Base-by-base conservation (phyloP, 2,113 vertebrate species). In the Burhinus oedicnemus region DNA sequence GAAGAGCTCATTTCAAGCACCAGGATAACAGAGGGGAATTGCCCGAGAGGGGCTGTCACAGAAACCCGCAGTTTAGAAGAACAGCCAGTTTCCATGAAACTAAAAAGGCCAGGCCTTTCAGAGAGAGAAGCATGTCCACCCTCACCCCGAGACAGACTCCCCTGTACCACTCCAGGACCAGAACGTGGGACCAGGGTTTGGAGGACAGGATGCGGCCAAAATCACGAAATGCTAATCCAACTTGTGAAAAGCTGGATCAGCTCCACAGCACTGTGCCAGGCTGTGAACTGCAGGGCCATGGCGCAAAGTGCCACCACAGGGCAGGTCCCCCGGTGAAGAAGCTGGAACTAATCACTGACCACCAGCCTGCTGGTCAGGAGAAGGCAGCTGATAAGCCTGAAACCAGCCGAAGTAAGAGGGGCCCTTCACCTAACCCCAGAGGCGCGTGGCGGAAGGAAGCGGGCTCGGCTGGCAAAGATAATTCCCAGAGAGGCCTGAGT, bases 121-220 rank as follows among this genome's bases (percentile, higher is more conserved):
- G 99, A 95, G 99, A 99, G 96, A 98, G 99, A 77, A 99, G 99
- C 97, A 97, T 99, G 98, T 99, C 99, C 60, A 97, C 98, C 1
- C 97, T 98, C 40, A 98, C 97, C 3, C 98, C 98, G 0, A 96
- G 98, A 32, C 98, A 99, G 96, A 98, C 98, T 77, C 98, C 98
- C n/a, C 96, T 95, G 84, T 99, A 93, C 97, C 98, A 38, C 80
- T 97, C 95, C 66, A 98, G 98, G 97, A 97, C 83, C 52, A 98
- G 98, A 94, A 97, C 90, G 2, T 99, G 99, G 97, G 98, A 98
- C 80, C 98, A 98, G 36, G 89, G 93, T 14, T 91, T 98, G 81
- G 98, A 98, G 83, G 96, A 98, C 86, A 84, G 98, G 92, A 8
- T 57, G 38, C 97, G 95, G 54, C 82, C 96, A 18, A 98, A 98